A percentile compares a stretch with the other conserved stretches of the same genome.
Evolutionary conservation across 2,113 vertebrate species (phyloP).

Genomic region (Parus major): DNA sequence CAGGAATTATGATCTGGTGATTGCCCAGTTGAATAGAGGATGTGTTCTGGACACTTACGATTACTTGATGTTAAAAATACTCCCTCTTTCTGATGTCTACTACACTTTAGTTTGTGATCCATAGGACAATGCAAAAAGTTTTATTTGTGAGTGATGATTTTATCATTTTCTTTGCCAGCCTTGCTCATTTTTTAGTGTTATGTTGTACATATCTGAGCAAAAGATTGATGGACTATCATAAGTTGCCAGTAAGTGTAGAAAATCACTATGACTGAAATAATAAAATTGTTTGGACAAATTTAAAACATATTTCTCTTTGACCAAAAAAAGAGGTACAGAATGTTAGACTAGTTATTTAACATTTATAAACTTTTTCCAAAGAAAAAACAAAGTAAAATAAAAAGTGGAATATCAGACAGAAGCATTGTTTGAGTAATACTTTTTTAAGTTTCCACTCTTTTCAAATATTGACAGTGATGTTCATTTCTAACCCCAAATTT

Average conservation of each 20-base stretch:
- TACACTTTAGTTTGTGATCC: neutral
- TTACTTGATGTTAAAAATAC: neutral
- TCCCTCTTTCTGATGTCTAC: neutral
- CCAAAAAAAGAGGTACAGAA: neutral
- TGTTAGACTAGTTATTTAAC: neutral
- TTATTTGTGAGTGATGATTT: neutral
- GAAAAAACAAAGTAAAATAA: neutral
- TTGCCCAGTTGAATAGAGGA: neutral
- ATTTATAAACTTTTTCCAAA: neutral
- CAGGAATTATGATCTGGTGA: neutral
- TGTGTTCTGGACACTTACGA: neutral
- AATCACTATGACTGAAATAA: neutral
- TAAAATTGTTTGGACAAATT: neutral
- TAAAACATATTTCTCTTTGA: neutral
- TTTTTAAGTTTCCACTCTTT: neutral
- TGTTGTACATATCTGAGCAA: neutral
- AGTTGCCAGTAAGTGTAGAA: neutral
- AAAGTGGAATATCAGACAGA: neutral
- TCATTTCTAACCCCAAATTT: neutral
- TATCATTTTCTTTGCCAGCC: neutral
- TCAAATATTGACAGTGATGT: neutral
- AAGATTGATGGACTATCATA: neutral
- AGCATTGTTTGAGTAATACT: neutral
- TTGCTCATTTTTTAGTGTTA: neutral
- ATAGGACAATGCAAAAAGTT: neutral